Evolutionary conservation across 2,113 vertebrate genomes (phyloP).

Genomic region (Menidia beryllina): DNA sequence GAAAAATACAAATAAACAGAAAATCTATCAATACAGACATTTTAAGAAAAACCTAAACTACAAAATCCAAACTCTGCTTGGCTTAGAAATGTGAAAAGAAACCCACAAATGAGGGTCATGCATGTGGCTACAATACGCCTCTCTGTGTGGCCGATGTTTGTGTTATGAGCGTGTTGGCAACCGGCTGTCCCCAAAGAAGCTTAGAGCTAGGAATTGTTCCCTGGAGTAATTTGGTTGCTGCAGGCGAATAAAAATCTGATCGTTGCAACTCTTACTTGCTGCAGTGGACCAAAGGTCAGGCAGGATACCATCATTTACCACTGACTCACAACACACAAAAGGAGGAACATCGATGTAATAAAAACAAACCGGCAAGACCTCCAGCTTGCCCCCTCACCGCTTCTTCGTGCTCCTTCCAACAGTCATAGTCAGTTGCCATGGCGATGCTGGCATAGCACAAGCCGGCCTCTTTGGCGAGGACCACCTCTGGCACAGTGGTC

Average conservation of each 20-base stretch:
- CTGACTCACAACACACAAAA: conserved; percentile 12
- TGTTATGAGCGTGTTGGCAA: too few relatives aligned
- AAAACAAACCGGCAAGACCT: conserved; percentile 7
- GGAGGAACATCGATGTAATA: conserved; percentile 1
- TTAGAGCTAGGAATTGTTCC: too few relatives aligned
- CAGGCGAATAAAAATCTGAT: background rate
- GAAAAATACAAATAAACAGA: too few relatives aligned
- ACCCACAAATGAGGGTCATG: too few relatives aligned
- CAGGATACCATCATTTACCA: background rate
- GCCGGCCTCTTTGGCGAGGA: conserved; percentile 95
- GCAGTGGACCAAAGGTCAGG: background rate
- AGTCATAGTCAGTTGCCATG: conserved; percentile 98
- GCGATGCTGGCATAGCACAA: conserved; percentile 96
- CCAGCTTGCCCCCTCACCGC: conserved; percentile 83
- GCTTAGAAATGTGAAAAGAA: too few relatives aligned
- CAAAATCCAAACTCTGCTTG: too few relatives aligned
- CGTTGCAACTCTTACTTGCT: background rate
- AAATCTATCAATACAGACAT: too few relatives aligned
- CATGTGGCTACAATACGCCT: too few relatives aligned
- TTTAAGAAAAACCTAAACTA: too few relatives aligned
- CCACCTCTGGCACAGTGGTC: conserved; percentile 96
- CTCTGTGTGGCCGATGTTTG: too few relatives aligned
- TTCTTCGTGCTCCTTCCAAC: conserved; percentile 97
- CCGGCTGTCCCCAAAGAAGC: too few relatives aligned
- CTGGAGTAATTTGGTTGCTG: too few relatives aligned